Base-by-base conservation (phyloP, 2,113 vertebrate species). In the Chlorodrepanis virens region DNA sequence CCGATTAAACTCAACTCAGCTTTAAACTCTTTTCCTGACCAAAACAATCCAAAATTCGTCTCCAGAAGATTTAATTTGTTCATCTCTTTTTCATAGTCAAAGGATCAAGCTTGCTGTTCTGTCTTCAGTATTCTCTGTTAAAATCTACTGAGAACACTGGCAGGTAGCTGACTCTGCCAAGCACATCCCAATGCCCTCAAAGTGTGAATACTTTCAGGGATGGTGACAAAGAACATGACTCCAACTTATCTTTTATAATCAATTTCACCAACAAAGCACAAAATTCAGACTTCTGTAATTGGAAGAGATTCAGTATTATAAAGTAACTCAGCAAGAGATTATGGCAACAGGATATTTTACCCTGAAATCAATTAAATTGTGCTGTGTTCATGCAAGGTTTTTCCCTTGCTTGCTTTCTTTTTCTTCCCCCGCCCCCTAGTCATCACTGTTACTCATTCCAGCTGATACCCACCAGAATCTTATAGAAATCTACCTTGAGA, bases 41-140 rank as follows among this genome's bases (percentile, higher is more conserved):
- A 76, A 92, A 94, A 25, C 19, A 69, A 92, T 59, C 11, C 23
- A 68, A 85, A 56, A 31, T 49, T 83, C 2, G 37, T 63, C 59
- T 52, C 24, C 15, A 29, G 22, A 91, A 68, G 8, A 72, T 81
- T 95, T 95, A 59, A 84, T 87, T 89, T 87, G 9, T 57, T 94
- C 7, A 31, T 85, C 16, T 93, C 21, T 83, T 96, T 97, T 96
- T 94, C 69, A 56, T 29, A 93, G 75, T 77, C 27, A 52, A 96
- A 95, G 59, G 64, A 94, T 68, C 61, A 89, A 89, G 33, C n/a
- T 94, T 95, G 65, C 10, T 80, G 86, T 68, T 94, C 2, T 0
- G 1, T 27, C 4, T 65, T 89, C 57, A 40, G 11, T 76, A 49
- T 93, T 77, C 9, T 40, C 53, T 64, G 25, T 75, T 79, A 53